Evolutionary conservation across 1,140 invertebrate species (phyloP).

Genomic region (Aphaenogaster floridana): DNA sequence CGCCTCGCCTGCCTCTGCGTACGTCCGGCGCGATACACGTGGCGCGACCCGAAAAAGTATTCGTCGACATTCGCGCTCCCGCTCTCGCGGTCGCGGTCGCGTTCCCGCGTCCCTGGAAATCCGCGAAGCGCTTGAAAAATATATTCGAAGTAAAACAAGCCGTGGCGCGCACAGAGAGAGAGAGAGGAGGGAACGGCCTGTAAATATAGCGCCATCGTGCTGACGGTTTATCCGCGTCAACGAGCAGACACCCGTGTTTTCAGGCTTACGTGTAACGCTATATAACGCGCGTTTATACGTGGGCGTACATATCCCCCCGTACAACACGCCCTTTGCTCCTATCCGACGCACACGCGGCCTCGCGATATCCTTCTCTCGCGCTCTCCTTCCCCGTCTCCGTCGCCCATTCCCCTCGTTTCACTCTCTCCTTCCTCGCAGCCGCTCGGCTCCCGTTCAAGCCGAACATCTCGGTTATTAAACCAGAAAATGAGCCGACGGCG

Average conservation of each 20-base stretch:
- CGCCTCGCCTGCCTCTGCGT: background rate
- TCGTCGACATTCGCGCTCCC: constrained; percentile 1
- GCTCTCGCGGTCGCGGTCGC: background rate
- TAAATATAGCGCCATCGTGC: constrained; percentile 72
- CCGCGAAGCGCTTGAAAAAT: constrained; percentile 49
- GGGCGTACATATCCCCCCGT: constrained; percentile 52
- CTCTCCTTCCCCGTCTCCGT: background rate
- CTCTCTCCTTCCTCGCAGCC: background rate
- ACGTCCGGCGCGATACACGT: constrained; percentile 51
- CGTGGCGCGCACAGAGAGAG: background rate
- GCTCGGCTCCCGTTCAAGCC: constrained; percentile 8
- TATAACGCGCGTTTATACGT: constrained; percentile 72
- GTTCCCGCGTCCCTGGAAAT: constrained; percentile 14
- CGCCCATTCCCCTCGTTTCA: background rate
- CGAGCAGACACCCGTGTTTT: constrained; percentile 69
- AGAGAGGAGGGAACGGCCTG: constrained; percentile 15
- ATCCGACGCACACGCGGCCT: constrained; percentile 8
- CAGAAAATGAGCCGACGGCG: constrained; percentile 54
- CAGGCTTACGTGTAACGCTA: constrained; percentile 69
- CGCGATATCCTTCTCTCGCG: constrained; percentile 28
- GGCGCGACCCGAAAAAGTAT: constrained; percentile 56
- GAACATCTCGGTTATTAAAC: constrained; percentile 70
- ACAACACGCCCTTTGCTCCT: constrained; percentile 55
- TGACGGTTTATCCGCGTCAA: constrained; percentile 76
- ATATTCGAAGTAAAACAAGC: constrained; percentile 49